Evolutionary conservation across 2,113 vertebrate genomes (phyloP), one percentile per base, ranked within the genome.

Genomic region (Sigmodon hispidus): DNA sequence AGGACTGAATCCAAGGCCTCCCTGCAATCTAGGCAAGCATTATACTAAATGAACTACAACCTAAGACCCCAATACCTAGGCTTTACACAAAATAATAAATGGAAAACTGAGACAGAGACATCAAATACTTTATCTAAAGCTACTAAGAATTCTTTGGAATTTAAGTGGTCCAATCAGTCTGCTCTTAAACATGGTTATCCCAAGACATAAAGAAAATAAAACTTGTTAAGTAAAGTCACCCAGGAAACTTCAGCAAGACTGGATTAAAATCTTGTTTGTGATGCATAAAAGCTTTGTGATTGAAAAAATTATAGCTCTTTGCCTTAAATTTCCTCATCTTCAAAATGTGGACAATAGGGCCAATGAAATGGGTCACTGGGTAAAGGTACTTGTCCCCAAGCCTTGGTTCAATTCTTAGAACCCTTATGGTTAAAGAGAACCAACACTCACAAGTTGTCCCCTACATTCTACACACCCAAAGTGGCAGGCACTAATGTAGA

Each of bases 41-140:
- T 52, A 67, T 17, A 83, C n/a, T 61, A 43, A 57, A 52, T 26
- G 72, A 43, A 43, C n/a, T 15, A 21, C 29, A 34, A 21, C 83
- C 43, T 61, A 9, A 40, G 75, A 21, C n/a, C 24, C 48, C 86
- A 43, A 45, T 63, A 52, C 43, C 15, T 1, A 36, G 45, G n/a
- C 57, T 93, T 93, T 89, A 73, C 45, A 70, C 67, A 95, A 91
- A 75, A 89, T 17, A 61, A 50, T 9, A 31, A 59, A 72, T 61
- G 31, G 21, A n/a, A 75, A 65, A 48, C 34, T 12, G 26, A 50
- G 43, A 63, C 81, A 67, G 16, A 67, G 48, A 89, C 43, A 92
- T 52, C 5, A 87, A 65, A 34, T 52, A 88, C 75, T 43, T 69
- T 91, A 34, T 55, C 40, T 48, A 40, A 76, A 90, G 48, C 31